phyloP scores from a whole-genome alignment of 1,140 invertebrate genomes.

The Himalopsyche phryganea region DNA sequence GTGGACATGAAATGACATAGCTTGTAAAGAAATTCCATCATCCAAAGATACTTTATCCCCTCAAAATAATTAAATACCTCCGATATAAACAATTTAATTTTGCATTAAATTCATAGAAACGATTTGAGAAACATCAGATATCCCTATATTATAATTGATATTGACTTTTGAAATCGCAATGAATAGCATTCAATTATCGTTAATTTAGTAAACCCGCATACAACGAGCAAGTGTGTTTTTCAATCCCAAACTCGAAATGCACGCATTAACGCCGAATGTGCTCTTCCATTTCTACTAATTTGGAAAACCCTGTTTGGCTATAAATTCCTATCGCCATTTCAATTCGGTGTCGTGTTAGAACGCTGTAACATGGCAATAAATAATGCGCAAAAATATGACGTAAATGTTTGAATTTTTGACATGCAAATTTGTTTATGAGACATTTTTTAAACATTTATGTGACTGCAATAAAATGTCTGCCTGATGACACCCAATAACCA shows the following conservation, averaged over 20 bases:
- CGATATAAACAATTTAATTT: too few relatives aligned
- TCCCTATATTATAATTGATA: neutral
- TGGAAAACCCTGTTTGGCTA: slow-evolving; percentile 20
- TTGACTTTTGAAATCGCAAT: neutral
- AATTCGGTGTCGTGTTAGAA: slow-evolving; percentile 12
- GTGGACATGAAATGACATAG: too few relatives aligned
- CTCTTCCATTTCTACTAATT: slow-evolving; percentile 12
- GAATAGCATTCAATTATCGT: slow-evolving; percentile 1
- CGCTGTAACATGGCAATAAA: neutral
- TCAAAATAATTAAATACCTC: too few relatives aligned
- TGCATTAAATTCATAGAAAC: too few relatives aligned
- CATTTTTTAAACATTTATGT: too few relatives aligned
- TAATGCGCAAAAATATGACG: too few relatives aligned
- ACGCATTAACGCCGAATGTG: slow-evolving; percentile 6
- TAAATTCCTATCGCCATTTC: slow-evolving; percentile 29
- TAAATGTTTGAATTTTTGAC: too few relatives aligned
- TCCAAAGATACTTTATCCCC: too few relatives aligned
- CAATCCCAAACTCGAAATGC: neutral
- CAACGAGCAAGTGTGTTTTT: slow-evolving; percentile 4
- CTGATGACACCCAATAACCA: neutral
- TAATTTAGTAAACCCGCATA: slow-evolving; percentile 1
- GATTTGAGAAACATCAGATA: too few relatives aligned
- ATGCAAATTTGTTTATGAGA: too few relatives aligned
- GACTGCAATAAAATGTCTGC: neutral
- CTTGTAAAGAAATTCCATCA: too few relatives aligned